Base-by-base conservation (phyloP, 2,113 vertebrate species). In the Tetraodon nigroviridis region DNA sequence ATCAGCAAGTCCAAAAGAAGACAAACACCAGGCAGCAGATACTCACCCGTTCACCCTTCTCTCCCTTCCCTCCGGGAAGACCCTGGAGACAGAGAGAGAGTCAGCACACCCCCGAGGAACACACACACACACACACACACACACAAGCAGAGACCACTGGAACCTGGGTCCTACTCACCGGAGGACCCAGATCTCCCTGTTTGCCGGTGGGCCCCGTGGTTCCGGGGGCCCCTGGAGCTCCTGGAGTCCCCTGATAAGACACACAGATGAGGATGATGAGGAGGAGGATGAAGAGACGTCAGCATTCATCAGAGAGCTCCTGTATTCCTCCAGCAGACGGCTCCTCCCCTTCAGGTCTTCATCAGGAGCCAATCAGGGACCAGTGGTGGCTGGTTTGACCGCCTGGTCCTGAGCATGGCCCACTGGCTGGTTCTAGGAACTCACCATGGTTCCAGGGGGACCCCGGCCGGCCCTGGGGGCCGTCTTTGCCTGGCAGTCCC, bases 21-120 rank as follows among this genome's bases (percentile, higher is more conserved):
- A 4, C 47, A 18, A 19, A 20, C 1, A 2, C 1, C 1, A 49
- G 7, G 4, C 3, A 37, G 32, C 18, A 51, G 3, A 7, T 18
- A 92, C 95, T 92, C 83, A 98, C 97, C 75, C 95, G 87, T 84
- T 98, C 96, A 60, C 97, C 97, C 69, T 91, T 92, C 27, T 98
- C 97, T 15, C 97, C 97, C 59, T 93, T 97, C 62, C 69, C 2
- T 85, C 97, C 96, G 16, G 88, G 64, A 61, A 84, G 71, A 54
- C 97, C 97, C 97, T 99, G 83, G 17, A 71, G 72, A 45, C 44
- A 45, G 44, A 45, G 6, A 45, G 44, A 6, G 5, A 14, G 44
- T 37, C 8, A 37, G 11, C 7, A 37, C 11, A 11, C 7, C 10
- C 32, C 6, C 8, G n/a, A 1, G 2, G 29, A 32, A 4, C 29